Evolutionary conservation across 2,797 vertebrate species (phyloP).

Genomic region (Phoeniculus purpureus): DNA sequence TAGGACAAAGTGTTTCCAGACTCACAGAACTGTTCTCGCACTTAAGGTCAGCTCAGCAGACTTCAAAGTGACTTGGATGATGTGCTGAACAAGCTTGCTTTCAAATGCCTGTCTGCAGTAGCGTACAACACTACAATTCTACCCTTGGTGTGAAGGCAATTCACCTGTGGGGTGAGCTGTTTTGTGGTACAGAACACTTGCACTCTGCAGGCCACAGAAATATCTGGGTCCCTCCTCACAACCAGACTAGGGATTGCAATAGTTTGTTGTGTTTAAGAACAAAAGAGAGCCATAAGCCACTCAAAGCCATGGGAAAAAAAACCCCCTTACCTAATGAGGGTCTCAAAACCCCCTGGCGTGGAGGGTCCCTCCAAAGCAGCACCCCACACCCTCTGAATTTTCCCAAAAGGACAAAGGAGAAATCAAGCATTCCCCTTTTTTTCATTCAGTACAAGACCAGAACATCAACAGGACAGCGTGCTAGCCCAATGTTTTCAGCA

Average conservation of each 20-base stretch:
- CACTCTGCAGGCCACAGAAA: not conserved
- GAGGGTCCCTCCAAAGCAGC: accelerated
- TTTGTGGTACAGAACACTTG: not conserved
- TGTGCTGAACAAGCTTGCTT: not conserved
- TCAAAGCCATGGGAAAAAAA: not conserved
- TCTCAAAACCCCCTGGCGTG: not conserved
- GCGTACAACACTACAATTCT: not conserved
- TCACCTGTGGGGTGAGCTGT: not conserved
- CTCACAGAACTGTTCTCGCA: not conserved
- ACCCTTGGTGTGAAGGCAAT: not conserved
- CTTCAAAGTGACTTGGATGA: not conserved
- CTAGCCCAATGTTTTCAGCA: not conserved
- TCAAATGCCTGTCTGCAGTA: not conserved
- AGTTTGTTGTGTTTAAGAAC: not conserved
- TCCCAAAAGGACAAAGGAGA: not conserved
- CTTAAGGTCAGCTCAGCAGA: not conserved
- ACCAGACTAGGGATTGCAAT: not conserved
- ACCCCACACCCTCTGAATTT: not conserved
- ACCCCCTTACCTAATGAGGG: not conserved
- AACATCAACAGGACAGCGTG: not conserved
- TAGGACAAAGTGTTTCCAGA: not conserved
- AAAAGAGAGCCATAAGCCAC: not conserved
- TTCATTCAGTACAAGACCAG: not conserved
- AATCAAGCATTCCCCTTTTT: not conserved
- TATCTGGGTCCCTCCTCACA: not conserved